These are phyloP conservation scores for Littorina saxatilis DNA, from an alignment of 1,140 invertebrate genomes.

Conservation along the genomic window DNA sequence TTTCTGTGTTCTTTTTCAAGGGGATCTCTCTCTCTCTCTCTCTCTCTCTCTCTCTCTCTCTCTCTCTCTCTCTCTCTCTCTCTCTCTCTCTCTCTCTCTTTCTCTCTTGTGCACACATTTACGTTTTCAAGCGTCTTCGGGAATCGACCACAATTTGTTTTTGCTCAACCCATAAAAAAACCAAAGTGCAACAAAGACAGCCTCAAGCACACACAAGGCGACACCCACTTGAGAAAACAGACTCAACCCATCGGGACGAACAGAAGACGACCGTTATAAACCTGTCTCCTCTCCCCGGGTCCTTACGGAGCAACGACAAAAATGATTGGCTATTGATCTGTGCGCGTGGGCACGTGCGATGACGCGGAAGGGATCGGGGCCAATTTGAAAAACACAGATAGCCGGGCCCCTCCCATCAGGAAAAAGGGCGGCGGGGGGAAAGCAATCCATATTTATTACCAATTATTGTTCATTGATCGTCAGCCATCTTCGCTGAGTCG, in stretches of 20 bases:
- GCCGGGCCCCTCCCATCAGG: not conserved
- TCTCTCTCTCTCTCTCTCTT: not conserved
- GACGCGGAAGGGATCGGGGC: not conserved
- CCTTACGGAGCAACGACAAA: not conserved
- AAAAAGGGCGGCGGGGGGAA: not conserved
- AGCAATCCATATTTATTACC: not conserved
- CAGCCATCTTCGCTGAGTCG: not conserved
- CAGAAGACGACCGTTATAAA: not conserved
- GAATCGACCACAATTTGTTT: too few relatives aligned
- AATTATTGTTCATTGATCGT: slow-evolving; percentile 3
- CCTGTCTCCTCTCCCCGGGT: not conserved
- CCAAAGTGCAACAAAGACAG: too few relatives aligned
- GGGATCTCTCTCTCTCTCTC: too few relatives aligned
- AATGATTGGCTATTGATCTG: not conserved
- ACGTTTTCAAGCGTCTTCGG: too few relatives aligned
- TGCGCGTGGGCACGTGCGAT: not conserved
- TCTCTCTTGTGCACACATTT: too few relatives aligned
- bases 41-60: slow-evolving; percentile 19
- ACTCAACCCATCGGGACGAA: too few relatives aligned
- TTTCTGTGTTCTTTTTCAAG: not conserved
- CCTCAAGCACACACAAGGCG: too few relatives aligned
- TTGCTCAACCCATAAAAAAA: too few relatives aligned
- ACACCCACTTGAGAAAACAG: too few relatives aligned
- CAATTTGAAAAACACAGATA: slow-evolving; percentile 18
- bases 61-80: slow-evolving; percentile 4